Evolutionary conservation across 2,888 invertebrate genomes (phyloP).

Genomic region (Ophioninae sp.): DNA sequence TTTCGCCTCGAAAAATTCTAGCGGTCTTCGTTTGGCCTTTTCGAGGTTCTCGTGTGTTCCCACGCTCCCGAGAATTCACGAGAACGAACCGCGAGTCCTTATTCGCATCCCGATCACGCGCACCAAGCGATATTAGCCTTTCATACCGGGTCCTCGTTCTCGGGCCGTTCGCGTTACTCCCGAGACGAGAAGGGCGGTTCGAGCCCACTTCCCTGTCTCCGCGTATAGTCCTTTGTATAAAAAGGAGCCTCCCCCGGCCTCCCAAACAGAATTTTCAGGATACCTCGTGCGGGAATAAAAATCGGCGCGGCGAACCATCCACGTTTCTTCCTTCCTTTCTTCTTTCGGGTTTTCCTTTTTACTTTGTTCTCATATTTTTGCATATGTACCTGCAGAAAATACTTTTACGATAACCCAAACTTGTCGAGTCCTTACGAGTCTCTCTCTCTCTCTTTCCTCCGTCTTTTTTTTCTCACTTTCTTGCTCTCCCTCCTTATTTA

Average conservation of each 20-base stretch:
- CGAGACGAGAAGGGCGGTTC: neutral
- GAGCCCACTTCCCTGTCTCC: conserved; percentile 72
- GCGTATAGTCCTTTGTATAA: conserved; percentile 80
- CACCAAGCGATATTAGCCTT: conserved; percentile 79
- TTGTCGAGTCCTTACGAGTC: conserved; percentile 47
- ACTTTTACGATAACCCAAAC: conserved; percentile 25
- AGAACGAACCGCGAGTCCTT: conserved; percentile 55
- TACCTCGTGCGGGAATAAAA: conserved; percentile 79
- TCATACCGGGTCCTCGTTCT: conserved; percentile 72
- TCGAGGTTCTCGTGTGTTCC: conserved; percentile 28
- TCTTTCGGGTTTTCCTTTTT: conserved; percentile 18
- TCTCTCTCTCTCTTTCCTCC: neutral
- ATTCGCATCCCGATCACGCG: conserved; percentile 76
- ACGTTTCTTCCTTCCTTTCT: conserved; percentile 34
- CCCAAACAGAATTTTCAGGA: conserved; percentile 80
- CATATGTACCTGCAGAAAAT: conserved; percentile 27
- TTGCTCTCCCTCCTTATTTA: conserved; percentile 32
- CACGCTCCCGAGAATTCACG: conserved; percentile 46
- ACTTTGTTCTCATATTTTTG: conserved; percentile 20
- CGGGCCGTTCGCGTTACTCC: neutral
- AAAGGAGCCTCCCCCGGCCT: conserved; percentile 71
- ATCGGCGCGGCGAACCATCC: conserved; percentile 68
- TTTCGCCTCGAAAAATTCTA: conserved; percentile 28
- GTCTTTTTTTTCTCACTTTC: too few relatives aligned
- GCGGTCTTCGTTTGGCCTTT: conserved; percentile 59